Evolutionary conservation across 2,113 vertebrate genomes (phyloP), one percentile per base, ranked within the genome.

Genomic region (Actenoides lindsayi): DNA sequence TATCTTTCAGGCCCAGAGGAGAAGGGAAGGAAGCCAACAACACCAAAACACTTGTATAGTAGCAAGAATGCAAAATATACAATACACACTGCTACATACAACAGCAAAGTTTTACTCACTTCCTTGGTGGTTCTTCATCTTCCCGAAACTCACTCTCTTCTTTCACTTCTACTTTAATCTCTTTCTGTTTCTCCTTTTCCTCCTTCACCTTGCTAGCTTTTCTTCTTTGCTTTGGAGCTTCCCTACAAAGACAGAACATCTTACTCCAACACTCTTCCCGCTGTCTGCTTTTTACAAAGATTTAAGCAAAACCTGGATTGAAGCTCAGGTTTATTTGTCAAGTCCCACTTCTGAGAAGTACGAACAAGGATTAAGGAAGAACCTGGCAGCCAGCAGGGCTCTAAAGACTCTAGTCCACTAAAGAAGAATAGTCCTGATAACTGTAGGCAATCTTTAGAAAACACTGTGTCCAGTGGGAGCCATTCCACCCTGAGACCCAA

Each of bases 61-160:
- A 73, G 41, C 30, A 56, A 79, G 53, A 91, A 84, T 6, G 42
- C 51, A 77, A 80, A 90, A 60, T 5, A 59, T 4, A 33, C 37
- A 39, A 15, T 3, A 79, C 16, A 65, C 17, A 10, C 28, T 37
- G 69, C n/a, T 60, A n/a, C 27, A 24, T 5, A 9, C 16, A 68
- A 57, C 23, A 65, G 35, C 57, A 82, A 73, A 94, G 86, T 24
- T 59, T 74, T 82, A 98, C 99, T 99, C 93, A 99, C 99, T 99
- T 99, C 94, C 99, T 99, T 42, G 99, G 99, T 30, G 98, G 98
- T n/a, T 99, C 99, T 4, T 98, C 98, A 71, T 98, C 99, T 64
- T 99, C 99, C 76, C 91, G 98, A 80, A 98, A 96, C 94, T 99
- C 99, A 62, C 98, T 98, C 94, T 99, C 98, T 93, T 98, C 98